Percentiles rank a stretch among this genome's conserved stretches.
Evolutionary conservation across 1,140 invertebrate genomes (phyloP).

Genomic region (Drosophila kepulauana): DNA sequence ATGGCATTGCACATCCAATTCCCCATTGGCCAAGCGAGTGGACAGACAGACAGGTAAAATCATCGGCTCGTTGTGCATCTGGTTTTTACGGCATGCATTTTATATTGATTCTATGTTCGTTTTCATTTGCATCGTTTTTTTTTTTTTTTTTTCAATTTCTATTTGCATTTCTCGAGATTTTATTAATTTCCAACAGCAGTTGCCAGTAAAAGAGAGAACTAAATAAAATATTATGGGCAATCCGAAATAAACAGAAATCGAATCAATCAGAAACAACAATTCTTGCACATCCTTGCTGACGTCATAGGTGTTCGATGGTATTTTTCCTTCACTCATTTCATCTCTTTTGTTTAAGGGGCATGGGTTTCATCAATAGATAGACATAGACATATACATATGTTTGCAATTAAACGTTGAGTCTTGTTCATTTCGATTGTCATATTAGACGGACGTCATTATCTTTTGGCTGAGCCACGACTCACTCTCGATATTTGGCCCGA

Average conservation of each 20-base stretch:
- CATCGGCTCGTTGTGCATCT: neutral
- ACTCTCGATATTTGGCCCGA: conserved; percentile 17
- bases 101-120: conserved; percentile 53
- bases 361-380: conserved; percentile 5
- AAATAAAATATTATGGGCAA: conserved; percentile 12
- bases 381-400: neutral
- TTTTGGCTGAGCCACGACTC: conserved; percentile 15
- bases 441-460: conserved; percentile 22
- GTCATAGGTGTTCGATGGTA: conserved; percentile 28
- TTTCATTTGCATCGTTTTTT: neutral
- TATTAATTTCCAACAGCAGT: conserved; percentile 20
- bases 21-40: neutral
- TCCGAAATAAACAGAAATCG: conserved; percentile 24
- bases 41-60: conserved; percentile 6
- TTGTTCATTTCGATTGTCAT: conserved; percentile 40
- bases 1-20: conserved; percentile 31
- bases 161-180: neutral
- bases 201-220: neutral
- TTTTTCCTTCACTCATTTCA: no score
- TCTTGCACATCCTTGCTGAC: conserved; percentile 40
- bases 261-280: conserved; percentile 63
- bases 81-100: conserved; percentile 32
- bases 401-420: conserved; percentile 47
- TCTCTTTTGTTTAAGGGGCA: no score
- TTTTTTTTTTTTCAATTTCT: conserved; percentile 18